These are phyloP conservation scores for Merops nubicus DNA, from an alignment of 2,113 vertebrate genomes.

Conservation along the genomic window DNA sequence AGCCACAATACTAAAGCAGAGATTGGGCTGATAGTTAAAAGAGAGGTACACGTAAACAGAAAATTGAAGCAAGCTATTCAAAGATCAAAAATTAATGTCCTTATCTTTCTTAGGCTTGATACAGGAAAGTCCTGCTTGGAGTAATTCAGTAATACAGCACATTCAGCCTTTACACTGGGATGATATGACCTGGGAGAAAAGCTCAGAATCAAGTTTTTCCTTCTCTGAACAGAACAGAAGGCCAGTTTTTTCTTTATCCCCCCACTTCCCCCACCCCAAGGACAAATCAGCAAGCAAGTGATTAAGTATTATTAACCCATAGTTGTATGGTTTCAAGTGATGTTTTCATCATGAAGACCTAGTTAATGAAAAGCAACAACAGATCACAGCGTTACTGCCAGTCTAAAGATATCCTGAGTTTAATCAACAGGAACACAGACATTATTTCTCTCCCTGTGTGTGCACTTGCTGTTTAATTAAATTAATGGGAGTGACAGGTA, in stretches of 20 bases:
- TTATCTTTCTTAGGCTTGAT: neutral
- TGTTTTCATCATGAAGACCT: neutral
- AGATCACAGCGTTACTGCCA: neutral
- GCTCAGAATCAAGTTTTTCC: neutral
- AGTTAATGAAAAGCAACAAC: neutral
- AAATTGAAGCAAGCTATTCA: neutral
- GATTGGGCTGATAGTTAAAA: neutral
- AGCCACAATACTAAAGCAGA: neutral
- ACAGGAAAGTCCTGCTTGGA: neutral
- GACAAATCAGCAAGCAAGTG: neutral
- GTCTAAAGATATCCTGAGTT: neutral
- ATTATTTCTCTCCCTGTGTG: neutral
- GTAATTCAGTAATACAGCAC: neutral
- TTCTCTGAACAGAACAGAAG: neutral
- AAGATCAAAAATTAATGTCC: neutral
- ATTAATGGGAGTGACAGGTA: neutral
- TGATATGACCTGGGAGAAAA: neutral
- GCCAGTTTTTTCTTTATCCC: neutral
- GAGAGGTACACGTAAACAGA: neutral
- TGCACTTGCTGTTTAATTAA: neutral
- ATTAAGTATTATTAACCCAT: neutral
- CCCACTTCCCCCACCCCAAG: rapidly evolving
- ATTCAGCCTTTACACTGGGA: neutral
- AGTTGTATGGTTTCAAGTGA: neutral
- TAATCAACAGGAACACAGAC: neutral